Evolutionary conservation across 2,888 invertebrate genomes (phyloP), one percentile per base, ranked within the genome.

Genomic region (Linyphia triangularis): DNA sequence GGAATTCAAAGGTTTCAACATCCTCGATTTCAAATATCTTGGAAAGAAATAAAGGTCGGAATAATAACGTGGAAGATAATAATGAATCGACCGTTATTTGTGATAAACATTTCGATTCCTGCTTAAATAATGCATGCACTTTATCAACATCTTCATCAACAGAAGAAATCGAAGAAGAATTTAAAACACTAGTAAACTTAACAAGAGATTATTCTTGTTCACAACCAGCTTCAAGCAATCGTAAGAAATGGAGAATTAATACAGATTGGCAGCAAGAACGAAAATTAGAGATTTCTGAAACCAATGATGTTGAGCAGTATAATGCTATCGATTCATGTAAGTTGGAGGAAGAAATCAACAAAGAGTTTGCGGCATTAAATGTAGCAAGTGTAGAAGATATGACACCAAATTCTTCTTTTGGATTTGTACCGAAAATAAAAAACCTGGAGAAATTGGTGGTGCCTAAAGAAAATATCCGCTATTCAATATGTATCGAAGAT

Each of bases 181-280:
- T 73, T n/a, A 28, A 30, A 2, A 1, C n/a, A 19, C 26, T 73
- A 10, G 59, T 73, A 19, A 59, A 30, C 19, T 28, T 28, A 22
- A 22, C 73, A 5, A 59, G 30, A 0, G 24, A 22, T 40, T 57
- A 28, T 59, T 6, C 59, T 7, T 10, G 13, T 30, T 5, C 19
- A 4, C 10, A 28, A 10, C 19, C 59, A 16, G 6, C 33, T 24
- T n/a, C 24, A 40, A 37, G 19, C 19, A 24, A 7, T 26, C 24
- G 77, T 3, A 77, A 63, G 37, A 37, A 63, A 24, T 77, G 77
- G 77, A 61, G n/a, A 16, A 19, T 24, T n/a, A 24, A 22, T 13
- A 26, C 59, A 9, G 13, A 73, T 19, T n/a, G 33, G 22, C 59
- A 73, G 13, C 9, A 33, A 4, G 33, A 30, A 59, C 6, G 57